These are phyloP conservation scores for Macrocentrus cingulum DNA, from an alignment of 1,140 invertebrate genomes.

Conservation along the genomic window DNA sequence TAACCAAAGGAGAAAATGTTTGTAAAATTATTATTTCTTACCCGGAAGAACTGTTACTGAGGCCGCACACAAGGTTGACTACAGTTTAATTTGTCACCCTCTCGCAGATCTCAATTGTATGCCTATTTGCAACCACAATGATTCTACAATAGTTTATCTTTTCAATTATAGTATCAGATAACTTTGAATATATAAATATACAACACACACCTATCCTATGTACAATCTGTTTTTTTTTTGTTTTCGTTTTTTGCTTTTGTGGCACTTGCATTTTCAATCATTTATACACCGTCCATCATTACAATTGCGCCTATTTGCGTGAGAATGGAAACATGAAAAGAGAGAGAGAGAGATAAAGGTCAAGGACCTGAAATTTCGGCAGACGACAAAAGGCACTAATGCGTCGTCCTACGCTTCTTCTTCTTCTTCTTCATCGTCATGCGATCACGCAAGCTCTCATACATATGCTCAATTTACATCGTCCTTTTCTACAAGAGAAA, in stretches of 20 bases:
- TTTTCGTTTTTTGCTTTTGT: constrained; percentile 8
- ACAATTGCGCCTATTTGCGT: constrained; percentile 17
- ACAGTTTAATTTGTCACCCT: constrained; percentile 20
- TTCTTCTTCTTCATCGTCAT: constrained; percentile 9
- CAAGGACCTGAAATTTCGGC: constrained; percentile 25
- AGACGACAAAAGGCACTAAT: constrained; percentile 24
- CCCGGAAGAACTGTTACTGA: constrained; percentile 16
- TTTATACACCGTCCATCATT: constrained; percentile 14
- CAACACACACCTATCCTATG: constrained; percentile 45
- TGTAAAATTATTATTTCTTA: not conserved
- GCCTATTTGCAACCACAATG: not conserved
- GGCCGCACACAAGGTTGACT: constrained; percentile 18
- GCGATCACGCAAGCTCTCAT: constrained; percentile 15
- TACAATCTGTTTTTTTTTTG: constrained; percentile 36
- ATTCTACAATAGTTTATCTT: constrained; percentile 14
- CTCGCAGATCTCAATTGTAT: not conserved
- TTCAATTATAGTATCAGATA: constrained; percentile 32
- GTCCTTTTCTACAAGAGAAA: not conserved
- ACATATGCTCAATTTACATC: constrained; percentile 20
- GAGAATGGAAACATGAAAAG: not conserved
- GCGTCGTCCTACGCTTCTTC: constrained; percentile 22
- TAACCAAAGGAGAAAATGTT: too few relatives aligned
- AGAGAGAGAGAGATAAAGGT: constrained; percentile 8
- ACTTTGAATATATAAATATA: constrained; percentile 50
- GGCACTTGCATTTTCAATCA: constrained; percentile 28